Evolutionary conservation across 2,888 invertebrate species (phyloP).

Genomic region (Cryptops parisi): DNA sequence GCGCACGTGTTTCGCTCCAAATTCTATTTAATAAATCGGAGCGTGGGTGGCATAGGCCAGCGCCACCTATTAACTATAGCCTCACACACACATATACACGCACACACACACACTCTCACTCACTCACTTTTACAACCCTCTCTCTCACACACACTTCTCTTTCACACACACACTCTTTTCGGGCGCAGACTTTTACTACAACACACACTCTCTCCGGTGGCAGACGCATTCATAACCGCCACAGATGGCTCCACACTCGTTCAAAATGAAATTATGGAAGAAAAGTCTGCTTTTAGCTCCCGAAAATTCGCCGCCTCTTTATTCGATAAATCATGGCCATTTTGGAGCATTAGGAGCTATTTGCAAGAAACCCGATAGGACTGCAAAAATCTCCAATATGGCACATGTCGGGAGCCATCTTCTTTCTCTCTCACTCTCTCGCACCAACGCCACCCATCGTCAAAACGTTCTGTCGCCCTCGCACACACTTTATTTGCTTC

Average conservation of each 20-base stretch:
- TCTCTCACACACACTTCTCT: too few species aligned
- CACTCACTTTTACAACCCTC: not conserved
- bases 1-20: not conserved
- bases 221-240: too few species aligned
- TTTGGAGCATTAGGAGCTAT: not conserved
- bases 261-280: slow-evolving; percentile 16
- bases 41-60: slow-evolving; percentile 5
- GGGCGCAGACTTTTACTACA: too few species aligned
- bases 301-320: slow-evolving; percentile 17
- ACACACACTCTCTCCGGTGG: too few species aligned
- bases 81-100: slow-evolving; percentile 1
- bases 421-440: too few species aligned
- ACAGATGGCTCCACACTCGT: slow-evolving; percentile 6
- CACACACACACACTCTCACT: not conserved
- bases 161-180: too few species aligned
- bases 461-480: too few species aligned
- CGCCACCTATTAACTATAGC: slow-evolving; percentile 10
- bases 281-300: slow-evolving; percentile 18
- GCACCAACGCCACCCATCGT: too few species aligned
- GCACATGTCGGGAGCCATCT: not conserved
- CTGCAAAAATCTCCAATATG: not conserved
- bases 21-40: slow-evolving; percentile 17
- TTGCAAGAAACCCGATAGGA: not conserved
- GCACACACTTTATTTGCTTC: too few species aligned
- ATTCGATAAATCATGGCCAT: slow-evolving; percentile 17